Evolutionary conservation across 2,888 invertebrate species (phyloP).

Genomic region (Drosophila seclusa): DNA sequence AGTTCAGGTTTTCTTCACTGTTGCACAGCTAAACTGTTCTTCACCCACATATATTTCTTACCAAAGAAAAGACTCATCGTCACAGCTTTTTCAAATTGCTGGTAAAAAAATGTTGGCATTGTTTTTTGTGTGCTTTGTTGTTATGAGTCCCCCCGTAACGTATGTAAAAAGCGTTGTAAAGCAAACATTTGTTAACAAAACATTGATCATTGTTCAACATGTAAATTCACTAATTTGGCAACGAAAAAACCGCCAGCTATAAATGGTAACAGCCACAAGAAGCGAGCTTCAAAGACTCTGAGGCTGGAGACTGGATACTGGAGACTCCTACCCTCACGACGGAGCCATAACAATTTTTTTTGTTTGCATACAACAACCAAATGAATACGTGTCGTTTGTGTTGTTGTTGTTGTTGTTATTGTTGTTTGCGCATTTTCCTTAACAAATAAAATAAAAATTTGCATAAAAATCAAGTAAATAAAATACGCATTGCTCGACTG

Average conservation of each 20-base stretch:
- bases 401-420: constrained; percentile 22
- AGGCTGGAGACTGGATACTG: constrained; percentile 34
- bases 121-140: constrained; percentile 56
- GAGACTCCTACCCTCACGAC: constrained; percentile 48
- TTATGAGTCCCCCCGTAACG: constrained; percentile 42
- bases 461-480: constrained; percentile 81
- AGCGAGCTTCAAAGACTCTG: constrained; percentile 26
- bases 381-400: constrained; percentile 70
- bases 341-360: constrained; percentile 63
- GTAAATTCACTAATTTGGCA: constrained; percentile 81
- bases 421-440: constrained; percentile 59
- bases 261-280: constrained; percentile 73
- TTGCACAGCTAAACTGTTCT: neutral
- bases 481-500: constrained; percentile 57
- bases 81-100: constrained; percentile 31
- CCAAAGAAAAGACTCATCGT: constrained; percentile 35
- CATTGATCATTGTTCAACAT: constrained; percentile 82
- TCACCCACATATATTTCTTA: constrained; percentile 18
- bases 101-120: constrained; percentile 44
- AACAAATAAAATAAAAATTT: constrained; percentile 78
- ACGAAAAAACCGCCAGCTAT: constrained; percentile 76
- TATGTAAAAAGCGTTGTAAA: constrained; percentile 67
- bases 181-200: constrained; percentile 80
- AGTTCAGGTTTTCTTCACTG: neutral
- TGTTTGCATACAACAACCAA: constrained; percentile 72